These are phyloP conservation scores for Ptyas mucosa DNA, from an alignment of 2,113 vertebrate species.

Conservation along the genomic window DNA sequence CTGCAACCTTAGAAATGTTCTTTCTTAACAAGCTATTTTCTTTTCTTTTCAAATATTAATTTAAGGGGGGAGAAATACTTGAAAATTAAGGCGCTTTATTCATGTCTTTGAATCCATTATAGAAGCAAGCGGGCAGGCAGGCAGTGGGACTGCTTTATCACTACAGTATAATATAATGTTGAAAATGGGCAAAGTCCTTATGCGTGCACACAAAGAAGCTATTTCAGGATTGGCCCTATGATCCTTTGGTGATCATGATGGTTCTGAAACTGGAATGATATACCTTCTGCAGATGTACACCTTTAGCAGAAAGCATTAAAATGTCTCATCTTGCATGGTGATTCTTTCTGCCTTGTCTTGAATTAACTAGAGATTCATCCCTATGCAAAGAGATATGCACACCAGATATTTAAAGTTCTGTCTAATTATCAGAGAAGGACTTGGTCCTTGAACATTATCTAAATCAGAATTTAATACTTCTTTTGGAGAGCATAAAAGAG, in stretches of 20 bases:
- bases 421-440: constrained; percentile 63
- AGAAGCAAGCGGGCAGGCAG: constrained; percentile 47
- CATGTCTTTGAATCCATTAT: constrained; percentile 71
- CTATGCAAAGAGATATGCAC: constrained; percentile 60
- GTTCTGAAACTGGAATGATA: constrained; percentile 51
- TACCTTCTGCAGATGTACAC: constrained; percentile 26
- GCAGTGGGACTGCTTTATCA: constrained; percentile 60
- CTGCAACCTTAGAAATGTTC: constrained; percentile 61
- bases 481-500: constrained; percentile 62
- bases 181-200: constrained; percentile 57
- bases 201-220: constrained; percentile 19
- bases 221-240: constrained; percentile 53
- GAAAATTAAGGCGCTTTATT: constrained; percentile 78
- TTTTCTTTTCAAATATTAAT: constrained; percentile 71
- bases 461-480: constrained; percentile 50
- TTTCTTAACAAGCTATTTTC: constrained; percentile 69
- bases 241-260: constrained; percentile 27
- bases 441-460: constrained; percentile 59
- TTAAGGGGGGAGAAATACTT: constrained; percentile 74
- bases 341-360: constrained; percentile 55
- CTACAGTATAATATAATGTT: constrained; percentile 56
- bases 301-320: constrained; percentile 36
- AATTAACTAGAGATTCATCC: constrained; percentile 56
- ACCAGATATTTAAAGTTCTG: constrained; percentile 56
- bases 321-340: constrained; percentile 51